Evolutionary conservation across 2,797 vertebrate genomes (phyloP), one percentile per base, ranked within the genome.

Genomic region (Sebastolobus alascanus): DNA sequence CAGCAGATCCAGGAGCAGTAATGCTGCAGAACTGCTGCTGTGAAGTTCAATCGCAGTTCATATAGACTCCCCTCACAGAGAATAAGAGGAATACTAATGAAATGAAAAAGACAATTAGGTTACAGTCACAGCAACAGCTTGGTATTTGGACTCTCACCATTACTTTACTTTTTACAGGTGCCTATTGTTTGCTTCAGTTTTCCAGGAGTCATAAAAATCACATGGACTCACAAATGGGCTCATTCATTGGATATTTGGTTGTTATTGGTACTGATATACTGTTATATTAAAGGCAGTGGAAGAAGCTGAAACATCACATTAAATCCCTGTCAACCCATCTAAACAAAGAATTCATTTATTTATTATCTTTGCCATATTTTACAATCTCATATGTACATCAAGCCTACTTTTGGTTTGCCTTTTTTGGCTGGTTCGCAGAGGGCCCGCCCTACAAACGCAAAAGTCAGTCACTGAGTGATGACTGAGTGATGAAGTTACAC

Each of bases 1-100:
- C 64, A 8, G 46, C 73, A 66, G 50, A 84, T 79, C 65, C 69
- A 59, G 68, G 35, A 80, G 20, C 61, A 54, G 64, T 6, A 3
- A 5, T 4, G 22, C 56, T 65, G 69, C 65, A 14, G 16, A 37
- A 6, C 16, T 20, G 69, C 35, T 29, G 67, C 50, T 40, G 55
- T 43, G 73, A 55, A 35, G 40, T 68, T 54, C 56, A 13, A 35
- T 31, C 63, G 6, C 55, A 22, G 20, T 52, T 76, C 58, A 67
- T 54, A 46, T 5, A 12, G 29, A 69, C 55, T 46, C 27, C 38
- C 54, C 37, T 20, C 54, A 27, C 9, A 1, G 18, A 40, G 35
- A 59, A 40, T 25, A 5, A 58, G 9, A 72, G 16, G 40, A 35
- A 9, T 33, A 9, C 52, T 40, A 73, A 69, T 68, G 6, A 79